Base-by-base conservation (phyloP, 2,888 invertebrate genomes). In the Thereva unica region DNA sequence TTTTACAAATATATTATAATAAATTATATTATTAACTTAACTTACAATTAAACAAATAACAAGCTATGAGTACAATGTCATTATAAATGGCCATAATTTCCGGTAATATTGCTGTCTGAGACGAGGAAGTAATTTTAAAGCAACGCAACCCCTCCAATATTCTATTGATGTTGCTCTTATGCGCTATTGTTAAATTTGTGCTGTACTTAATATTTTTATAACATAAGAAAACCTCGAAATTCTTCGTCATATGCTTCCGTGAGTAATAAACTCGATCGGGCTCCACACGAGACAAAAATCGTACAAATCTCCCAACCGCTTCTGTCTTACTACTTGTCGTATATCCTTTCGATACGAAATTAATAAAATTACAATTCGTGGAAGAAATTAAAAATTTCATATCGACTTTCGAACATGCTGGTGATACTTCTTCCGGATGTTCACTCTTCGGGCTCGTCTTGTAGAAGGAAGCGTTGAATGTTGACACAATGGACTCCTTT, bases 51-150 rank as follows among this genome's bases (percentile, higher is more conserved):
- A 47, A 47, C 4, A 59, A 9, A 10, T n/a, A n/a, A 10, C 45
- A 38, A 8, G 57, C 57, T 7, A 59, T 10, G 5, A 59, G 10
- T 9, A 59, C 34, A 5, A 59, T 7, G 38, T 59, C 57, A 38
- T 59, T 47, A 59, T 47, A 47, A 47, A 59, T 59, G 37, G 35
- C 47, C n/a, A 47, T 37, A 12, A 59, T 47, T 47, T 59, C 57
- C 6, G 45, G 38, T 38, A 45, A 47, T 7, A 59, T 23, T 7
- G 57, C 45, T 9, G 47, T 38, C 37, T 59, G 45, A 9, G 42
- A 42, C 4, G 45, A 38, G 6, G 38, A 44, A 37, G 47, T 37
- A 2, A 59, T 35, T 12, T 59, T 59, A 37, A 59, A 59, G 37
- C 38, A n/a, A 3, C 38, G 45, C 10, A 59, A 38, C 9, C 37